Evolutionary conservation across 2,113 vertebrate genomes (phyloP), one percentile per base, ranked within the genome.

Genomic region (Heteronetta atricapilla): DNA sequence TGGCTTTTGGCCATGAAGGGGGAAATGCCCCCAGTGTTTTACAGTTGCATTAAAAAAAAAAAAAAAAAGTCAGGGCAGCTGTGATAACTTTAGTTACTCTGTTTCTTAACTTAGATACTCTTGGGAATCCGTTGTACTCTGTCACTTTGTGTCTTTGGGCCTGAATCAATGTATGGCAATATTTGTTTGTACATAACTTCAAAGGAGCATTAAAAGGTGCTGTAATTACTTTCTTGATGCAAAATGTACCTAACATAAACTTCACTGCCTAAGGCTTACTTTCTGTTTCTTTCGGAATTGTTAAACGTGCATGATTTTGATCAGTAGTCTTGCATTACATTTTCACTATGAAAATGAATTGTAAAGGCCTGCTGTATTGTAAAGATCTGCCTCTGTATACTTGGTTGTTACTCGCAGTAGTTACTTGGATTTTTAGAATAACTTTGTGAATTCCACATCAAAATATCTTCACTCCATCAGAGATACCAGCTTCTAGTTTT

Each of bases 81-180:
- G 6, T 20, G 36, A 58, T 20, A 42, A 56, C 22, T 82, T 55
- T 4, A 10, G 8, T 58, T 72, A 15, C 46, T 67, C 19, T 42
- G 1, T 48, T 82, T 83, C 44, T 80, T 52, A 42, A 36, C 59
- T 69, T 33, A 17, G 19, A 20, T 80, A 26, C 5, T 74, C 28
- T 13, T 60, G 31, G 52, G 15, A 48, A 40, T 38, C 46, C 78
- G 22, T 56, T 82, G 13, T 70, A 40, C 12, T 73, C 2, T 0
- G 53, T 58, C 40, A 28, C 72, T 85, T 60, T 44, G 3, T 74
- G n/a, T 48, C 44, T 89, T 78, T 59, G 48, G 22, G 75, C 13
- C n/a, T 67, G 14, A 33, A 44, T 18, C 8, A 53, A 8, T 0
- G 0, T 52, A 3, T 18, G 34, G 21, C 64, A 42, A 31, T 46